Evolutionary conservation across 1,140 invertebrate species (phyloP), one percentile per base, ranked within the genome.

Genomic region (Oncopodura yosiiana): DNA sequence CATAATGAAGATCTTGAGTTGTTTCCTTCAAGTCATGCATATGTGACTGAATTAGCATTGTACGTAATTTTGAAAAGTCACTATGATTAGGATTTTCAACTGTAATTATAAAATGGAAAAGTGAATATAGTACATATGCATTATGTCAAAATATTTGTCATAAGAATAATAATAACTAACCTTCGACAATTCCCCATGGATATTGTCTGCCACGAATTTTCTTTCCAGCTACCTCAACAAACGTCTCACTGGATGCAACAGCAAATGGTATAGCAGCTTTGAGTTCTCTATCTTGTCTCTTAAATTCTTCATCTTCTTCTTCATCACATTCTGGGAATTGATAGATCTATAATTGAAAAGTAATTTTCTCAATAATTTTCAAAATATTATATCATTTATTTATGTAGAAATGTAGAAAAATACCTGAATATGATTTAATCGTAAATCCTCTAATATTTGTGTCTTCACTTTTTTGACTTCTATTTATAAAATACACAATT

Each of bases 81-180:
- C 93, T 95, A 72, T 98, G 94, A 60, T 87, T 84, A 5, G 94
- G 83, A 72, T 98, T 97, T 71, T 99, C 94, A 55, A 99, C 93
- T 86, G 69, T 27, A 72, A 72, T 18, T 29, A 41, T 14, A 38
- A 48, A 9, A 30, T n/a, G 24, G 44, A 45, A 26, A 23, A 6
- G 4, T 9, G 6, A 24, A 9, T 45, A 27, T n/a, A n/a, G n/a
- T n/a, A n/a, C n/a, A n/a, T 39, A 39, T 9, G 38, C 9, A 12
- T 18, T 9, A 16, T 39, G 6, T 39, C 16, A 5, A 9, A 16
- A 39, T 39, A 39, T 14, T 18, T 6, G 9, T 9, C 26, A 46
- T 32, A 19, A 24, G 19, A 14, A 36, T 32, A 19, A 26, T 30
- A 38, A 53, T 26, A 42, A 30, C 54, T 64, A 71, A 86, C 84